These are phyloP conservation scores for Heterochromis multidens DNA, from an alignment of 2,113 vertebrate species.

Conservation along the genomic window DNA sequence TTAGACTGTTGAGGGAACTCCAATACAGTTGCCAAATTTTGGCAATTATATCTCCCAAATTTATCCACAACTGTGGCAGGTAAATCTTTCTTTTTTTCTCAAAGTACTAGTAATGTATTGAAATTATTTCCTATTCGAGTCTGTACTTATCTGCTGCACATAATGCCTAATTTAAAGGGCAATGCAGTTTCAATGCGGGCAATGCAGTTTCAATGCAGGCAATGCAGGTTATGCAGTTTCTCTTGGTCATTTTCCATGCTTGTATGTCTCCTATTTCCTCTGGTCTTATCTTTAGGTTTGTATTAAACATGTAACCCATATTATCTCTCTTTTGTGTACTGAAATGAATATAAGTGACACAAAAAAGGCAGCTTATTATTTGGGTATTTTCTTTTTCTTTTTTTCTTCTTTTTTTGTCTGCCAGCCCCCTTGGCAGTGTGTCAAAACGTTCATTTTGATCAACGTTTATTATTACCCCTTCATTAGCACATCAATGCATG, in stretches of 20 bases:
- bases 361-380: background rate
- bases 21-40: background rate
- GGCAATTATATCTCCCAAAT: background rate
- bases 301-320: background rate
- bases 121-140: background rate
- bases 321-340: background rate
- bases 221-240: background rate
- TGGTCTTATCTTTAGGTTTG: background rate
- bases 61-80: background rate
- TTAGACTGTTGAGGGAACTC: background rate
- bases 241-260: background rate
- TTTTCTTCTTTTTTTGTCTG: no score
- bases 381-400: no score
- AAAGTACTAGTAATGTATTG: background rate
- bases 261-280: background rate
- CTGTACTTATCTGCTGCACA: background rate
- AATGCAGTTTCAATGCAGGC: no score
- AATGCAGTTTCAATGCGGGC: no score
- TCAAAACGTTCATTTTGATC: background rate
- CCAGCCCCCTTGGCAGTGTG: background rate
- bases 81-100: no score
- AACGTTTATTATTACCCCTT: background rate
- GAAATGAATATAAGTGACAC: background rate
- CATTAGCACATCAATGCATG: background rate
- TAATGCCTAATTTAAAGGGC: background rate